A percentile compares a stretch with the other conserved stretches of the same genome.
These are phyloP conservation scores for Orestias chungarensis DNA, from an alignment of 2,797 vertebrate species.

Conservation along the genomic window DNA sequence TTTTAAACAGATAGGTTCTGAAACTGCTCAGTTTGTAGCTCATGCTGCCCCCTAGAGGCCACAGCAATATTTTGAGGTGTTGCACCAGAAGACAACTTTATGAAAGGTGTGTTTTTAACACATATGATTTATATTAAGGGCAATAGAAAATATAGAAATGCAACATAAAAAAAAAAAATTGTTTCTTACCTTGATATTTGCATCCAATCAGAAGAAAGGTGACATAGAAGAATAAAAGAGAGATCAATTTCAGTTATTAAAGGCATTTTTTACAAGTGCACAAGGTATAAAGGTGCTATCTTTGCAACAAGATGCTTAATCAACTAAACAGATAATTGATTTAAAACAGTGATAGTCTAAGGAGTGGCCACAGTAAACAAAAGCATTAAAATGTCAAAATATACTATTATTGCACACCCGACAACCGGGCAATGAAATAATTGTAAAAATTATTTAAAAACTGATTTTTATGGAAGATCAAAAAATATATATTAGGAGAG, in stretches of 20 bases:
- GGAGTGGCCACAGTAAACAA: no score
- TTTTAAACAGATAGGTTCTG: constrained; percentile 13
- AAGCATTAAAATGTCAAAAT: no score
- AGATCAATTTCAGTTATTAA: constrained; percentile 29
- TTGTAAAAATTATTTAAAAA: no score
- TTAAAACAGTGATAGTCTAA: no score
- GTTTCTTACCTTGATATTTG: constrained; percentile 71
- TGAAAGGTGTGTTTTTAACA: not conserved
- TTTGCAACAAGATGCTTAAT: no score
- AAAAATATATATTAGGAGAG: no score
- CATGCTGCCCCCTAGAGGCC: constrained; percentile 80
- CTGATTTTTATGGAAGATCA: no score
- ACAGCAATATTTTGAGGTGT: constrained; percentile 11
- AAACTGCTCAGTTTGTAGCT: constrained; percentile 34
- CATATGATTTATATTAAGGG: not conserved
- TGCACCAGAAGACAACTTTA: not conserved
- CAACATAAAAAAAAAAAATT: not conserved
- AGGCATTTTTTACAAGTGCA: not conserved
- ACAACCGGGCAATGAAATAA: no score
- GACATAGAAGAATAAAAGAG: constrained; percentile 42
- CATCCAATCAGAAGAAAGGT: constrained; percentile 4
- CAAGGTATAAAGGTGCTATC: no score
- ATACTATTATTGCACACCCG: no score
- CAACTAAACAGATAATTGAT: no score
- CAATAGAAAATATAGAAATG: not conserved